A percentile compares a stretch with the other conserved stretches of the same genome.
Conservation (phyloP, 1,140 invertebrate genomes). For the Brachionus sp. region DNA sequence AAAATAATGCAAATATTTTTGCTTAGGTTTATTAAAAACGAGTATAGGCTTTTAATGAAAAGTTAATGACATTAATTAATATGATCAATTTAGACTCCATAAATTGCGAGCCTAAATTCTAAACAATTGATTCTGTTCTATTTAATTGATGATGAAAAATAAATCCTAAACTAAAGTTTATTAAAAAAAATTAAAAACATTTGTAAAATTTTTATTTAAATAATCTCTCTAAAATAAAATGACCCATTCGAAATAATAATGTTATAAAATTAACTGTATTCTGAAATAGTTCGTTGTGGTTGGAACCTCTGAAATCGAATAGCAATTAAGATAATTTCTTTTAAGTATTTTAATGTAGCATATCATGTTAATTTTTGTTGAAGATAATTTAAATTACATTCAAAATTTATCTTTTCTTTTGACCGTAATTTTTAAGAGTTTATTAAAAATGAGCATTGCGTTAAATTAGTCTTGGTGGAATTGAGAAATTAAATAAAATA, state of each 20-base stretch:
- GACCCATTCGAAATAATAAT: not conserved
- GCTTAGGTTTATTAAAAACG: slow-evolving; percentile 1
- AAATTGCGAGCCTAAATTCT: not conserved
- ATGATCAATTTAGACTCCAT: slow-evolving; percentile 24
- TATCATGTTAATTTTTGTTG: slow-evolving; percentile 36
- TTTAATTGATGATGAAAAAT: not conserved
- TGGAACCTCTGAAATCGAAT: not conserved
- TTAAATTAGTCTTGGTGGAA: slow-evolving; percentile 38
- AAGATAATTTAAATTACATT: slow-evolving; percentile 37
- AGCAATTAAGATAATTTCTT: not conserved
- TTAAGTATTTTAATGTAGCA: slow-evolving; percentile 36
- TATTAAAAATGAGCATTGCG: slow-evolving; percentile 1
- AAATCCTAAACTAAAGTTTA: not conserved
- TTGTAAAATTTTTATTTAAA: not conserved
- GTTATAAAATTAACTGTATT: not conserved
- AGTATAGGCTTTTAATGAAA: slow-evolving; percentile 23
- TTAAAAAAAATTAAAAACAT: not conserved
- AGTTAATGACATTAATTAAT: slow-evolving; percentile 45
- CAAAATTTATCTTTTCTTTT: slow-evolving; percentile 38
- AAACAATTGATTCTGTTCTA: not conserved
- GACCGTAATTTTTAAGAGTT: slow-evolving; percentile 28
- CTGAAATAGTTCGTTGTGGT: not conserved
- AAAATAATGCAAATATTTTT: slow-evolving; percentile 22
- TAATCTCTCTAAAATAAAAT: too few species aligned
- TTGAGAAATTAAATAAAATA: not conserved